Percentiles rank a stretch among this genome's conserved stretches.
Evolutionary conservation across 2,797 vertebrate species (phyloP).

Genomic region (Muscicapa comitata): DNA sequence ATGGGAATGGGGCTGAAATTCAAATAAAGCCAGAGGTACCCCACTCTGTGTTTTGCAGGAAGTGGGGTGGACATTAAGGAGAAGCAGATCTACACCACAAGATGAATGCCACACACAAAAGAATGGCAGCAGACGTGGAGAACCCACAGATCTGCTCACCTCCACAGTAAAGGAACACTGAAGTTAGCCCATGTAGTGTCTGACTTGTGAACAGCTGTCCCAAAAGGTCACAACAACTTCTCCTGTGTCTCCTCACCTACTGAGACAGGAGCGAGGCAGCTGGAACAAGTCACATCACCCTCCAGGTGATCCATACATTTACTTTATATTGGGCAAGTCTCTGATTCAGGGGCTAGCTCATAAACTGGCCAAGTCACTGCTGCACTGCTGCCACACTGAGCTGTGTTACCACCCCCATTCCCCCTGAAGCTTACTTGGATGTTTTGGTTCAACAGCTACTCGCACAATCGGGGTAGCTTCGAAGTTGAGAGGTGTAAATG

Average conservation of each 20-base stretch:
- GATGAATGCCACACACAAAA: background rate
- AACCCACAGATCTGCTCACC: background rate
- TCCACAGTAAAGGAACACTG: background rate
- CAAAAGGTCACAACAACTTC: background rate
- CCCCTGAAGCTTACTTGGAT: constrained; percentile 84
- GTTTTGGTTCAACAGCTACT: constrained; percentile 92
- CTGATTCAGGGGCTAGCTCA: background rate
- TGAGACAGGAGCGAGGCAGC: background rate
- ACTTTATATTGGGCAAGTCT: background rate
- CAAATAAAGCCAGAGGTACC: background rate
- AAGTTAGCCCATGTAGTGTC: background rate
- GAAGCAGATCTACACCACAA: background rate
- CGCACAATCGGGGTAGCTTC: constrained; percentile 93
- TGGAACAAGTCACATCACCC: background rate
- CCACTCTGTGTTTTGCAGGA: background rate
- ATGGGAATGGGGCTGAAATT: background rate
- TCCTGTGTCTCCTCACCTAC: background rate
- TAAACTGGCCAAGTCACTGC: background rate
- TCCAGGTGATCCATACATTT: background rate
- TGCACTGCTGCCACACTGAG: background rate
- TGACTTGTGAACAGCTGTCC: background rate
- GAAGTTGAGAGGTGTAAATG: constrained; percentile 91
- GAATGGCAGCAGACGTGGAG: background rate
- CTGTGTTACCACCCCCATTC: background rate
- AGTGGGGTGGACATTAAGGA: background rate